phyloP scores from a whole-genome alignment of 2,888 invertebrate species.

The Acrobasis suavella region DNA sequence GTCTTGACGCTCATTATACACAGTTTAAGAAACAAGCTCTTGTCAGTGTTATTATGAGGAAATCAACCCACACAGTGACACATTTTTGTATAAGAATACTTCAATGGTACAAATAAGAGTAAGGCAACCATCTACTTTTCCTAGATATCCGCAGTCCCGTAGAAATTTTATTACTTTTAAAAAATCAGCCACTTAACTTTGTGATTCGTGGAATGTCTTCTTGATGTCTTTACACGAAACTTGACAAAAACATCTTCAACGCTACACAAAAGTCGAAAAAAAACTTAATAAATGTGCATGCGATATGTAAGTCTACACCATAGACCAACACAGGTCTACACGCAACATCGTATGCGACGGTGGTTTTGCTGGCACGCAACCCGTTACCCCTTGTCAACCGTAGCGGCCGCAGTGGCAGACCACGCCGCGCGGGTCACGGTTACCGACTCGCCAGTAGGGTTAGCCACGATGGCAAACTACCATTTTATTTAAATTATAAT shows the following conservation, averaged over 20 bases:
- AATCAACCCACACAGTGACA: too few relatives aligned
- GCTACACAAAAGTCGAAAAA: slow-evolving; percentile 5
- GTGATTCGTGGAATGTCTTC: not conserved
- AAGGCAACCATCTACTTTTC: too few relatives aligned
- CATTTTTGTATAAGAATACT: too few relatives aligned
- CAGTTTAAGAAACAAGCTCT: too few relatives aligned
- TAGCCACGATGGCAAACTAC: slow-evolving; percentile 70
- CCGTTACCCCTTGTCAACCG: slow-evolving; percentile 79
- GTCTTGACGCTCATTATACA: too few relatives aligned
- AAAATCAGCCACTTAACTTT: not conserved
- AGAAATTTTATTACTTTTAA: too few relatives aligned
- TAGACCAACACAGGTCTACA: too few relatives aligned
- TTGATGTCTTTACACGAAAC: not conserved
- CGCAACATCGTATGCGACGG: slow-evolving; percentile 53
- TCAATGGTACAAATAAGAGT: too few relatives aligned
- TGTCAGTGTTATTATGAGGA: too few relatives aligned
- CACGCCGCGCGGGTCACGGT: slow-evolving; percentile 46
- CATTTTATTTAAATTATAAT: slow-evolving; percentile 47
- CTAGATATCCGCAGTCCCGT: too few relatives aligned
- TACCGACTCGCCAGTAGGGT: slow-evolving; percentile 47
- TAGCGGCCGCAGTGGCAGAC: slow-evolving; percentile 56
- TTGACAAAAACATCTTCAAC: not conserved
- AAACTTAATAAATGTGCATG: slow-evolving; percentile 21
- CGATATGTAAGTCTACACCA: too few relatives aligned
- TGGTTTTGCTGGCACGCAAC: slow-evolving; percentile 44